These are phyloP conservation scores for Dyspetes luteomarginatus DNA, from an alignment of 2,888 invertebrate species.

Conservation along the genomic window DNA sequence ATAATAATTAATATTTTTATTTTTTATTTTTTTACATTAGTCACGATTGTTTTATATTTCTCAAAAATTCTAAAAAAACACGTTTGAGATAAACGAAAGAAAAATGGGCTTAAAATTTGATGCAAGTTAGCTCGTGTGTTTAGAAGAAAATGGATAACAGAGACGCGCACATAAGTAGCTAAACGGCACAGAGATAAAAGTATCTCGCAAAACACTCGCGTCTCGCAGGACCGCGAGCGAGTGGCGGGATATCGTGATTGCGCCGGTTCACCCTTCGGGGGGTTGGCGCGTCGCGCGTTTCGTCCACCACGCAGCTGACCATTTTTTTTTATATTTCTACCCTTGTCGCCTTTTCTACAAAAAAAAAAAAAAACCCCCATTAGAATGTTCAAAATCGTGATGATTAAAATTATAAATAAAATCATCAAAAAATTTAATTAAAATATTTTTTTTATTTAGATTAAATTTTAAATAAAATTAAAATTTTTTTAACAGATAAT, in stretches of 20 bases:
- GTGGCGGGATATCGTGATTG: constrained; percentile 67
- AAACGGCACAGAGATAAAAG: constrained; percentile 11
- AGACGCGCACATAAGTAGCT: neutral
- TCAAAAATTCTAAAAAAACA: constrained; percentile 15
- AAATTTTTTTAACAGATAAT: no score
- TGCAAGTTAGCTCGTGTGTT: no score
- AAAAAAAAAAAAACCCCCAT: no score
- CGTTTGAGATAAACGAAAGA: neutral
- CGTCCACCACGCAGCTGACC: constrained; percentile 72
- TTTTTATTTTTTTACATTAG: neutral
- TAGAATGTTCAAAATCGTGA: no score
- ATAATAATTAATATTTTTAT: neutral
- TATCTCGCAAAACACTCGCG: constrained; percentile 63
- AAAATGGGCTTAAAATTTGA: no score
- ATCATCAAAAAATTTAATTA: no score
- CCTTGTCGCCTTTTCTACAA: no score
- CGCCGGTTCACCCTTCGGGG: constrained; percentile 64
- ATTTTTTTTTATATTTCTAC: constrained; percentile 48
- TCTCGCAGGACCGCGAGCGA: constrained; percentile 72
- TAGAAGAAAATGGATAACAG: neutral
- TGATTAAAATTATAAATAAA: no score
- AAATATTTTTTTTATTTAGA: no score
- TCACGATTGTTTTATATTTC: neutral
- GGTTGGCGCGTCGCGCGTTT: constrained; percentile 66
- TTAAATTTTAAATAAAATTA: no score